Evolutionary conservation across 1,140 invertebrate genomes (phyloP), one percentile per base, ranked within the genome.

Genomic region (Hydropsyche tenuis): DNA sequence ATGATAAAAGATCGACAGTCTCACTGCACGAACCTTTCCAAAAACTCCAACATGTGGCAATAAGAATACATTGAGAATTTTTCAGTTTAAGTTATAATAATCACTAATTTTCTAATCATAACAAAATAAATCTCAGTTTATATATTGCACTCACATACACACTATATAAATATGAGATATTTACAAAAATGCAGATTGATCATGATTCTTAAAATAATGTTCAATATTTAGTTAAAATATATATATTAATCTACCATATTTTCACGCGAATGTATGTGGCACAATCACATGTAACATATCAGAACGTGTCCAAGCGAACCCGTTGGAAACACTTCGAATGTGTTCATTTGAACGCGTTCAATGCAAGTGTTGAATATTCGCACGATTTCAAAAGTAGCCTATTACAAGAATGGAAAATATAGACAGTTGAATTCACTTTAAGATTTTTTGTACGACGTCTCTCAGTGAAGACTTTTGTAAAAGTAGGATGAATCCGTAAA

Each of bases 101-200:
- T 37, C 30, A 37, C 68, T 72, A 72, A 66, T 45, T 27, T 72
- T 53, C 65, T 74, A 74, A 74, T 70, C 63, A 73, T 70, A 69
- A 75, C 73, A 76, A 73, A 76, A 76, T 76, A 76, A 76, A 76
- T 76, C 75, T 76, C 75, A 76, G 72, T 70, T 70, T 66, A 76
- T 63, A 63, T 73, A 76, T 76, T 76, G 75, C 75, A 76, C 75
- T 63, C 72, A 76, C 75, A 76, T 73, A 73, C 68, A 70, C 37
- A 68, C 62, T 69, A 68, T 73, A 73, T 72, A 73, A 60, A 60
- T 76, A 76, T 72, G 75, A 62, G 69, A 73, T 48, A 72, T 71
- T 73, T 66, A 73, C 51, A 76, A 72, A 69, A 63, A 66, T 46
- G 56, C 30, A 68, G 64, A 23, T 72, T 75, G 65, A 71, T 71